Evolutionary conservation across 1,140 invertebrate genomes (phyloP).

Genomic region (Kradibia gibbosae): DNA sequence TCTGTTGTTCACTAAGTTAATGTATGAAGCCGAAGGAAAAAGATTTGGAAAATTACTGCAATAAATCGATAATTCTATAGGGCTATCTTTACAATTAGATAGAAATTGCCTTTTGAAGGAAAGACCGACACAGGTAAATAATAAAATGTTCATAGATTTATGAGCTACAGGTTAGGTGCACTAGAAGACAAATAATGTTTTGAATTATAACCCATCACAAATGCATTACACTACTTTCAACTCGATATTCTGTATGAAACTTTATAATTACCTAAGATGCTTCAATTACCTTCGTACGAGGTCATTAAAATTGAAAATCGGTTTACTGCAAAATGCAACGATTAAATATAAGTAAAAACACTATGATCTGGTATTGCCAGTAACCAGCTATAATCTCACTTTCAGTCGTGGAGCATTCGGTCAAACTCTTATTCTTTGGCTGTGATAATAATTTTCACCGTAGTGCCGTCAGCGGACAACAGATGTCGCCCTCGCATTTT

Average conservation of each 20-base stretch:
- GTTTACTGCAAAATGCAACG: conserved; percentile 31
- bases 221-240: neutral
- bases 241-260: neutral
- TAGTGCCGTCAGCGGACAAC: neutral
- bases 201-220: neutral
- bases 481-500: neutral
- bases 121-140: neutral
- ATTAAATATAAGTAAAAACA: conserved; percentile 28
- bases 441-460: neutral
- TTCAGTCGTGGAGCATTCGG: too few relatives aligned
- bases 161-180: conserved; percentile 30
- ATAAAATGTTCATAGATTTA: neutral
- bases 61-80: too few relatives aligned
- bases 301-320: conserved; percentile 32
- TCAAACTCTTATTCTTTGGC: too few relatives aligned
- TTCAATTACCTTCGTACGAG: neutral
- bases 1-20: too few relatives aligned
- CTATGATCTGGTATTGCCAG: neutral
- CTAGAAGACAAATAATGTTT: neutral
- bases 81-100: too few relatives aligned
- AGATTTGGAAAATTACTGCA: too few relatives aligned
- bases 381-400: too few relatives aligned
- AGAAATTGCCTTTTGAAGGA: neutral
- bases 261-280: conserved; percentile 10
- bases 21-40: too few relatives aligned